A percentile compares a stretch with the other conserved stretches of the same genome.
Conservation (phyloP, 2,113 vertebrate species). For the Aspidoscelis tigris region DNA sequence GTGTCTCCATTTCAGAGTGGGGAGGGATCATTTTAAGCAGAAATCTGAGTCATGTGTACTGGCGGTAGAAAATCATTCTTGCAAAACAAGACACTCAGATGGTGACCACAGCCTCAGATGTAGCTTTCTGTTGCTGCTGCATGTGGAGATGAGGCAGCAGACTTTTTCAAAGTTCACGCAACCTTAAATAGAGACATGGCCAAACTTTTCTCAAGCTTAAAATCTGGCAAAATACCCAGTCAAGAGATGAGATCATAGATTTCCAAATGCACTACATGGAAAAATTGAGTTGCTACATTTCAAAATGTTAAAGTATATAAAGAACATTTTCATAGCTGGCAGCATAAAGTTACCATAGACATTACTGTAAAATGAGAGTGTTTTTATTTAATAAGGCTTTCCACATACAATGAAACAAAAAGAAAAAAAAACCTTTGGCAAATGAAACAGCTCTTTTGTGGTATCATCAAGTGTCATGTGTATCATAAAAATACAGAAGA, state of each 20-base stretch:
- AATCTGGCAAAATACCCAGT: too few relatives aligned
- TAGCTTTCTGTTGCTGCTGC: neutral
- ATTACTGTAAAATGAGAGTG: neutral
- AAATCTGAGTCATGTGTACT: too few relatives aligned
- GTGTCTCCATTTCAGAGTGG: too few relatives aligned
- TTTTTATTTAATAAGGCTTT: slow-evolving; percentile 35
- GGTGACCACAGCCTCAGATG: neutral
- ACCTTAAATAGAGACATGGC: too few relatives aligned
- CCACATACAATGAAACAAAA: slow-evolving; percentile 15
- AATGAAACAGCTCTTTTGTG: slow-evolving; percentile 41
- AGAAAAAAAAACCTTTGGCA: slow-evolving; percentile 46
- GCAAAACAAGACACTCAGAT: too few relatives aligned
- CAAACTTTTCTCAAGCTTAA: too few relatives aligned
- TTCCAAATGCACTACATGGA: slow-evolving; percentile 11
- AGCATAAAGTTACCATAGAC: neutral
- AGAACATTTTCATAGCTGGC: neutral
- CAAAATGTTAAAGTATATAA: slow-evolving; percentile 3
- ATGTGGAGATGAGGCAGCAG: neutral
- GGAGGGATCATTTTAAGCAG: too few relatives aligned
- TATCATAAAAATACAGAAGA: slow-evolving; percentile 62
- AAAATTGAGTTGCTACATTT: slow-evolving; percentile 3
- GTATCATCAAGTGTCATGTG: slow-evolving; percentile 27
- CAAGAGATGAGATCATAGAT: slow-evolving; percentile 11
- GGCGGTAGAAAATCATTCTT: too few relatives aligned
- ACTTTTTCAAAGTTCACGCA: neutral